phyloP scores from a whole-genome alignment of 2,113 vertebrate species.

The Balaeniceps rex region DNA sequence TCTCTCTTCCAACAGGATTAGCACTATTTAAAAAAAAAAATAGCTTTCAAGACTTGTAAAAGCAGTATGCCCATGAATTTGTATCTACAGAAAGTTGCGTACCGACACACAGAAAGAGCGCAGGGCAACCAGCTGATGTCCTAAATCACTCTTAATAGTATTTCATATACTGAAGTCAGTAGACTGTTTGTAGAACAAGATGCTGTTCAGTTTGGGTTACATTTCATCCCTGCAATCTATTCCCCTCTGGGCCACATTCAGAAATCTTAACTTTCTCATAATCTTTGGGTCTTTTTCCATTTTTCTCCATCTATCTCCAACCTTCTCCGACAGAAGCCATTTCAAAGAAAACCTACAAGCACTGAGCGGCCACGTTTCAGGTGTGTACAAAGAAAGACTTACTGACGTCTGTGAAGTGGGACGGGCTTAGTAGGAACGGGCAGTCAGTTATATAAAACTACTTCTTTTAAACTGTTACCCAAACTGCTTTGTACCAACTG shows the following conservation, averaged over 20 bases:
- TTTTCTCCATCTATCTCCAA: background rate
- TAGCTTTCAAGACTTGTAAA: background rate
- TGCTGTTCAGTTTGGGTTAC: background rate
- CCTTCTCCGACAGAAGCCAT: background rate
- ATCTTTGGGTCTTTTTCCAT: background rate
- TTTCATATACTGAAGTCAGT: background rate
- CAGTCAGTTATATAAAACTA: background rate
- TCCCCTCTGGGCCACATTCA: background rate
- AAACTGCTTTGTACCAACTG: background rate
- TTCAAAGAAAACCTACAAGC: background rate
- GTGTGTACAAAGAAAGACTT: background rate
- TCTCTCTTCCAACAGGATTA: background rate
- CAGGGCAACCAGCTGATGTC: too few species aligned
- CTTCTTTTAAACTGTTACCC: background rate
- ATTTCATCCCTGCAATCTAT: background rate
- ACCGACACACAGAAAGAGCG: background rate
- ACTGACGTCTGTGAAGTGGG: background rate
- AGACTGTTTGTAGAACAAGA: background rate
- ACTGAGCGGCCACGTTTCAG: background rate
- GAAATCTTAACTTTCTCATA: background rate
- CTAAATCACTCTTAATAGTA: background rate
- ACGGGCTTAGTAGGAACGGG: background rate
- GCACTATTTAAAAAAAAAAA: background rate
- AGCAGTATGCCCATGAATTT: fast-evolving
- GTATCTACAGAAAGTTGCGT: background rate